Evolutionary conservation across 2,888 invertebrate genomes (phyloP), one percentile per base, ranked within the genome.

Genomic region (Synergus laeviventris): DNA sequence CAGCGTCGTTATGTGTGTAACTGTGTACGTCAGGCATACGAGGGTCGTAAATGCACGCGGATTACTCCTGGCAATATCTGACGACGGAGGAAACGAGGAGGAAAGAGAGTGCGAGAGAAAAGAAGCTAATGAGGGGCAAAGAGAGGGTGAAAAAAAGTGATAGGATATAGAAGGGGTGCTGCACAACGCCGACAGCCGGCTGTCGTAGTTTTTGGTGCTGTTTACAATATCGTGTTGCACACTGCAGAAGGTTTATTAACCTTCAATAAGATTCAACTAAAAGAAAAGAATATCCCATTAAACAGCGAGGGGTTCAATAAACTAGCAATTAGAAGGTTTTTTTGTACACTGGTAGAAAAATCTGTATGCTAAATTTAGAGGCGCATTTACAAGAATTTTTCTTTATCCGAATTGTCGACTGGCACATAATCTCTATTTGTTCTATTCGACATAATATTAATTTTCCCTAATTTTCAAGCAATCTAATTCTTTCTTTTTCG

Each of bases 11-110:
- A 61, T 61, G 38, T n/a, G 82, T 84, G 83, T 61, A 61, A 38
- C 18, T n/a, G 82, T 84, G 83, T 84, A 83, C 84, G 82, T 80
- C 81, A 66, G 79, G 83, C 82, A 80, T 81, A 77, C 76, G 85
- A 87, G 88, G 87, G 87, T 88, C 87, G 87, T 87, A 87, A 88
- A 88, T 85, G 87, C 87, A 85, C 85, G 86, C 85, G 85, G 87
- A 87, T 87, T 87, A 86, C 86, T 84, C 83, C 76, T 77, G 85
- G 81, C 83, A 79, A 84, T 82, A 79, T 78, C 80, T 81, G 78
- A 39, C 77, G 70, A 76, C 54, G 66, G 79, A 73, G 45, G 74
- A 18, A 45, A 24, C 56, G 62, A 18, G 24, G 49, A 21, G 60
- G 60, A 62, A 70, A 31, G 64, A 60, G 75, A 74, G 61, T 16